These are phyloP conservation scores for rabbit (Oryctolagus cuniculus) DNA, from an alignment of 2,113 vertebrate species.

Conservation along the genomic window mOryCun1.1 NC_091447.1:49555501-49556000, in stretches of 20 bases:
- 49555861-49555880: not conserved
- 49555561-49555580: not conserved
- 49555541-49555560: not conserved
- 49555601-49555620: not conserved
- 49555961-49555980: not conserved
- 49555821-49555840: constrained; percentile 8
- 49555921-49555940: not conserved
- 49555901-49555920: not conserved
- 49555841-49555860: not conserved
- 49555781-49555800: not conserved
- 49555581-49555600: not conserved
- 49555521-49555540: not conserved
- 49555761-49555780: not conserved
- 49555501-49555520: not conserved
- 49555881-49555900: not conserved
- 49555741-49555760: not conserved
- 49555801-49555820: not conserved
- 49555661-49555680: not conserved
- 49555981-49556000: not conserved
- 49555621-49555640: not conserved
- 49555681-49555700: not conserved
- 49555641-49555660: not conserved
- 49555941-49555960: not conserved
- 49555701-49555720: not conserved
- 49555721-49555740: not conserved